These are phyloP conservation scores for Tyto alba DNA, from an alignment of 2,113 vertebrate genomes.

Conservation along the genomic window DNA sequence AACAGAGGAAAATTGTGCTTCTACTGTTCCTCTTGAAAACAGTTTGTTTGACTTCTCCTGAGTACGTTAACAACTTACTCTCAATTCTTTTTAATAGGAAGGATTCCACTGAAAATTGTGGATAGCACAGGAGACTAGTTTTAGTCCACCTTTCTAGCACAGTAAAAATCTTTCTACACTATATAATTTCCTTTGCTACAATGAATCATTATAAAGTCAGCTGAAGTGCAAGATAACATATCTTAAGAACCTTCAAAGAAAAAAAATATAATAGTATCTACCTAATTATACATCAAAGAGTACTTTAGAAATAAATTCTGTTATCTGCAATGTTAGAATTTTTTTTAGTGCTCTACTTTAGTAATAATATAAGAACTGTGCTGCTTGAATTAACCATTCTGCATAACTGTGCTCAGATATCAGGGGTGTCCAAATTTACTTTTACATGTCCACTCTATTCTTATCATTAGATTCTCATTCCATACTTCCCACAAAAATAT, in stretches of 20 bases:
- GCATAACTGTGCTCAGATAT: conserved; percentile 19
- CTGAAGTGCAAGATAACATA: conserved; percentile 54
- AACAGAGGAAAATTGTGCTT: not conserved
- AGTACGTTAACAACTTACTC: not conserved
- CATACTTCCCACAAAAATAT: not conserved
- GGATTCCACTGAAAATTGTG: not conserved
- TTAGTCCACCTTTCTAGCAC: not conserved
- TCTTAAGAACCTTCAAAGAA: conserved; percentile 63
- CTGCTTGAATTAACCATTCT: conserved; percentile 53
- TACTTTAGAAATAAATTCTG: conserved; percentile 54
- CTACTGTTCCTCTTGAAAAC: not conserved
- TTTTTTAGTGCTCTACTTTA: conserved; percentile 36
- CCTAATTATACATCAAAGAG: conserved; percentile 73
- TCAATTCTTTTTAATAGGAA: not conserved
- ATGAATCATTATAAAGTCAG: conserved; percentile 61
- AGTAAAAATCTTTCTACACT: not conserved
- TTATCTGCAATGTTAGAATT: conserved; percentile 31
- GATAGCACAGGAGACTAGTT: not conserved
- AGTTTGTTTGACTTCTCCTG: not conserved
- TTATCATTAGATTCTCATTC: conserved; percentile 9
- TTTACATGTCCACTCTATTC: not conserved
- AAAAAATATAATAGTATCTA: conserved; percentile 37
- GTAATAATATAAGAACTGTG: conserved; percentile 27
- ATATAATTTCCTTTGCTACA: conserved; percentile 40
- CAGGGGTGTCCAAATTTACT: conserved; percentile 21